Percentiles rank a stretch among this genome's conserved stretches.
phyloP scores from a whole-genome alignment of 2,113 vertebrate species.

The Mus musculus region GRCm39 chr6:21861001-21861500 shows the following conservation, averaged over 20 bases:
- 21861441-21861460: background rate
- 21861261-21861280: slow-evolving; percentile 36
- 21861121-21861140: background rate
- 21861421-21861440: slow-evolving; percentile 29
- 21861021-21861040: background rate
- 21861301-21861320: slow-evolving; percentile 29
- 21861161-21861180: background rate
- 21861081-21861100: slow-evolving; percentile 35
- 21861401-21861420: slow-evolving; percentile 39
- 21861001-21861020: background rate
- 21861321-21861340: slow-evolving; percentile 55
- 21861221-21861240: slow-evolving; percentile 53
- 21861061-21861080: slow-evolving; percentile 30
- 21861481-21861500: slow-evolving; percentile 56
- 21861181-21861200: slow-evolving; percentile 21
- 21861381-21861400: slow-evolving; percentile 17
- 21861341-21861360: slow-evolving; percentile 35
- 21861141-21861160: background rate
- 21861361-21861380: background rate
- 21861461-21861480: background rate
- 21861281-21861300: slow-evolving; percentile 35
- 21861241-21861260: background rate
- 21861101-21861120: background rate
- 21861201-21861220: background rate
- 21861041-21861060: slow-evolving; percentile 8